Percentiles rank a stretch among this genome's conserved stretches.
phyloP scores from a whole-genome alignment of 2,888 invertebrate species.

The Cataglyphis livida region DNA sequence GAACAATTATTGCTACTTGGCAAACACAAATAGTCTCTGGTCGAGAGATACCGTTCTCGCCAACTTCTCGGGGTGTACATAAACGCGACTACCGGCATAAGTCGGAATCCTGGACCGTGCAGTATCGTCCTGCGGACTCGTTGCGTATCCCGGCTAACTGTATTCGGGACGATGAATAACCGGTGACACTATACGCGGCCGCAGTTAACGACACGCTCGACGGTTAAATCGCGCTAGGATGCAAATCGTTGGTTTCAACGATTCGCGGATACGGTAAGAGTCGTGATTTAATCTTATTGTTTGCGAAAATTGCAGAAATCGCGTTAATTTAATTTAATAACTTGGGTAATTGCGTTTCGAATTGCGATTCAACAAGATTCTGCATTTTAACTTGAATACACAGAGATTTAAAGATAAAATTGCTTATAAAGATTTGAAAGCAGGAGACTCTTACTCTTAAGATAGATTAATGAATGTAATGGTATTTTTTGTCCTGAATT shows the following conservation, averaged over 20 bases:
- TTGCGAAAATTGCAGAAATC: background rate
- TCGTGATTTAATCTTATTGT: slow-evolving; percentile 5
- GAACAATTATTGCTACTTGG: slow-evolving; percentile 79
- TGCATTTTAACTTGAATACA: background rate
- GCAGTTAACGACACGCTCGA: slow-evolving; percentile 31
- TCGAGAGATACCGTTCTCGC: slow-evolving; percentile 36
- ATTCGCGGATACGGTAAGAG: background rate
- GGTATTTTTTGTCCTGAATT: background rate
- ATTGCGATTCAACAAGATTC: background rate
- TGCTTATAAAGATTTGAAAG: slow-evolving; percentile 12
- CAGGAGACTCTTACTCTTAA: background rate
- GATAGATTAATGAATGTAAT: background rate
- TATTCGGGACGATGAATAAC: slow-evolving; percentile 41
- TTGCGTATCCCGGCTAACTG: slow-evolving; percentile 25
- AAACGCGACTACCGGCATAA: slow-evolving; percentile 33
- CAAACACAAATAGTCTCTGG: slow-evolving; percentile 73
- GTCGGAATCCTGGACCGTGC: slow-evolving; percentile 26
- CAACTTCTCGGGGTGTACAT: slow-evolving; percentile 44
- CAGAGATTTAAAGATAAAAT: background rate
- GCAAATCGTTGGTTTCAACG: background rate
- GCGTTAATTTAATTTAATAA: slow-evolving; percentile 29
- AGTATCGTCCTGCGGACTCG: slow-evolving; percentile 18
- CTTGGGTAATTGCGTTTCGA: background rate
- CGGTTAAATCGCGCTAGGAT: slow-evolving; percentile 28
- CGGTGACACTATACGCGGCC: slow-evolving; percentile 4